phyloP scores from a whole-genome alignment of 2,888 invertebrate genomes.

The Nezara viridula region DNA sequence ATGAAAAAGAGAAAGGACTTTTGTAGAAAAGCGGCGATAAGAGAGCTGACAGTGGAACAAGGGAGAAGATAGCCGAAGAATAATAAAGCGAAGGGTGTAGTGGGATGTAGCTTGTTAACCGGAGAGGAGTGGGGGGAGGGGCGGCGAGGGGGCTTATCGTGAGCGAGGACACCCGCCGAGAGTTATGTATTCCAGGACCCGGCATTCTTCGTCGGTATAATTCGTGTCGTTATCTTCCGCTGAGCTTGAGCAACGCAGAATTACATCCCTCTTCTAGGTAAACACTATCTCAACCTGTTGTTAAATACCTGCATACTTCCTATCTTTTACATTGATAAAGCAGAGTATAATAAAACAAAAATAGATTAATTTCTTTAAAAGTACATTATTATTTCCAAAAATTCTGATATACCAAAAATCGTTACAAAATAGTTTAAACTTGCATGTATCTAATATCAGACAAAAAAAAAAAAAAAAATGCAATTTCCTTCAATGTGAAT shows the following conservation, averaged over 20 bases:
- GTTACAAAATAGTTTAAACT: too few relatives aligned
- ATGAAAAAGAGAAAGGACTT: slow-evolving; percentile 1
- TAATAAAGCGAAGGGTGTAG: background rate
- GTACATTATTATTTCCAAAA: too few relatives aligned
- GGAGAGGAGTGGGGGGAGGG: background rate
- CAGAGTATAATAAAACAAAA: too few relatives aligned
- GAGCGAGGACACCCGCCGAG: background rate
- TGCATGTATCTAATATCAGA: too few relatives aligned
- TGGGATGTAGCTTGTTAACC: slow-evolving; percentile 19
- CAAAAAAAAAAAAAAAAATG: too few relatives aligned
- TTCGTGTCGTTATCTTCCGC: background rate
- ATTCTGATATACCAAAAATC: too few relatives aligned
- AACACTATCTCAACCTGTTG: background rate
- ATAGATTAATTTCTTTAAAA: too few relatives aligned
- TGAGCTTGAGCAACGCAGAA: background rate
- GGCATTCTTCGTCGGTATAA: background rate
- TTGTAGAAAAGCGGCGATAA: background rate
- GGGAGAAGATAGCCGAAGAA: background rate
- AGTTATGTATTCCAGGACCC: background rate
- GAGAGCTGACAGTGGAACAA: background rate
- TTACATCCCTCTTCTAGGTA: background rate
- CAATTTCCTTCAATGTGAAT: too few relatives aligned
- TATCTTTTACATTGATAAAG: background rate
- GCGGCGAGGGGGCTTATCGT: background rate
- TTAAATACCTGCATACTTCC: background rate